Percentiles rank a stretch among this genome's conserved stretches.
phyloP scores from a whole-genome alignment of 2,797 vertebrate genomes.

The Malurus splendens region DNA sequence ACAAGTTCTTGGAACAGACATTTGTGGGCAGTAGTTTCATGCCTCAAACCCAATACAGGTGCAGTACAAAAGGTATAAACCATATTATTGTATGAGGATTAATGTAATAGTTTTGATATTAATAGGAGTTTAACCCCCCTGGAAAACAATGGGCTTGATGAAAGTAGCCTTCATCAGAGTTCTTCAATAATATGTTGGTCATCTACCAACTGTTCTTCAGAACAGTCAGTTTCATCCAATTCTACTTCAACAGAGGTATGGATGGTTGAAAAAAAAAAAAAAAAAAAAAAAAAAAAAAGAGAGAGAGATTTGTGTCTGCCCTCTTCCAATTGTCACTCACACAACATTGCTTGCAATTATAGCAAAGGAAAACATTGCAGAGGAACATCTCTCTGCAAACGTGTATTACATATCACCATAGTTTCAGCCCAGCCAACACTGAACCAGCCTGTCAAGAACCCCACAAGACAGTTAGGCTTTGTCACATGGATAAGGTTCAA shows the following conservation, averaged over 20 bases:
- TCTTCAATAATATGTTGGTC: background rate
- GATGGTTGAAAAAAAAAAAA: background rate
- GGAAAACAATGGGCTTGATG: background rate
- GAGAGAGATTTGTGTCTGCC: background rate
- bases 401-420: background rate
- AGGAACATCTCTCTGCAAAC: background rate
- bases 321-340: background rate
- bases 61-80: background rate
- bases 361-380: background rate
- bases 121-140: background rate
- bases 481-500: background rate
- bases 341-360: background rate
- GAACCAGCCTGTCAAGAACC: background rate
- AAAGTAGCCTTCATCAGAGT: background rate
- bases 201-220: background rate
- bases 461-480: background rate
- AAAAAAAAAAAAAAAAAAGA: background rate
- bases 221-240: background rate
- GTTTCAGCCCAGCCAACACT: background rate
- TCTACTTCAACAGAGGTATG: background rate
- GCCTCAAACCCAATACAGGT: background rate
- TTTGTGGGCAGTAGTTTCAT: background rate
- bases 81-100: background rate
- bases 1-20: background rate
- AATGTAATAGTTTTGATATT: background rate